Evolutionary conservation across 2,797 vertebrate species (phyloP).

Genomic region (Protonibea diacanthus): DNA sequence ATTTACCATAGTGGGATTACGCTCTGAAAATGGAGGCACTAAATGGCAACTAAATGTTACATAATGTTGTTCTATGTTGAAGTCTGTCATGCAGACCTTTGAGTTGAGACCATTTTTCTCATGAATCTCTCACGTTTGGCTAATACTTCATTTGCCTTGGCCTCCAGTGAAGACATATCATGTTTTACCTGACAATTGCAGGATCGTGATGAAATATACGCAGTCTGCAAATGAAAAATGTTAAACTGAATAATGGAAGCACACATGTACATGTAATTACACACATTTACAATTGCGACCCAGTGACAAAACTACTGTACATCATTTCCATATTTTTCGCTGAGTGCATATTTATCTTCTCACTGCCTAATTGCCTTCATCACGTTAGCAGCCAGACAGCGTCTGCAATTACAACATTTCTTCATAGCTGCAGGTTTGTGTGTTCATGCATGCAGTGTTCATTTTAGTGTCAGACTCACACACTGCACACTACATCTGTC

Average conservation of each 20-base stretch:
- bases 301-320: background rate
- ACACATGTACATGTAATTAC: background rate
- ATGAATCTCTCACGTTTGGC: no score
- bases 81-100: no score
- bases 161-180: no score
- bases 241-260: background rate
- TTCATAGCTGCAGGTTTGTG: background rate
- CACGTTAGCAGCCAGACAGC: background rate
- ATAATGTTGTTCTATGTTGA: no score
- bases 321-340: constrained; percentile 23
- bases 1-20: no score
- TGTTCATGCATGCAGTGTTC: background rate
- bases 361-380: constrained; percentile 22
- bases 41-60: no score
- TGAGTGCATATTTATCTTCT: constrained; percentile 9
- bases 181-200: background rate
- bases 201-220: background rate
- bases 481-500: background rate
- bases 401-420: background rate
- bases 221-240: background rate
- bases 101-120: no score
- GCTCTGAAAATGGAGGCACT: no score
- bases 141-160: background rate
- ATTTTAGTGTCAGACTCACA: constrained; percentile 1
- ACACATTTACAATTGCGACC: background rate